A percentile compares a stretch with the other conserved stretches of the same genome.
Evolutionary conservation across 2,888 invertebrate species (phyloP).

Genomic region (Rotaria sp.): DNA sequence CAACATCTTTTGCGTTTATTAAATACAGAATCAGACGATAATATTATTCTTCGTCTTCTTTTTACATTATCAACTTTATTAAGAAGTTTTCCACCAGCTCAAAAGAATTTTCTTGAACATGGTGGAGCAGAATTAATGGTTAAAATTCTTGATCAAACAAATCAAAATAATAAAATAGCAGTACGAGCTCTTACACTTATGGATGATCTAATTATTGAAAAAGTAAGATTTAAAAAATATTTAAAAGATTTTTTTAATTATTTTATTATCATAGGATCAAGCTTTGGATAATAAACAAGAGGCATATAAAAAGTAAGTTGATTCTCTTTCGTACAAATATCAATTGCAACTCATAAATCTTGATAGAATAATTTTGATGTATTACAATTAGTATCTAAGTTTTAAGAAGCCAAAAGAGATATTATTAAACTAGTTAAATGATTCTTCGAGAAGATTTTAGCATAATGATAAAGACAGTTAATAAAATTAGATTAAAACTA

Average conservation of each 20-base stretch:
- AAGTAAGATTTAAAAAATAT: slow-evolving; percentile 43
- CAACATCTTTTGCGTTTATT: slow-evolving; percentile 63
- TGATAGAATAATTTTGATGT: too few relatives aligned
- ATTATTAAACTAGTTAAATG: too few relatives aligned
- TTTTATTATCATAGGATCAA: neutral
- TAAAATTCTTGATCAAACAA: slow-evolving; percentile 57
- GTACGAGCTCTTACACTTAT: slow-evolving; percentile 52
- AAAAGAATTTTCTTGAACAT: slow-evolving; percentile 63
- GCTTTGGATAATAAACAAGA: neutral
- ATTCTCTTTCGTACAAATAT: too few relatives aligned
- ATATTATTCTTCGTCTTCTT: slow-evolving; percentile 52
- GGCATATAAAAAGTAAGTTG: neutral
- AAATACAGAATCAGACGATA: slow-evolving; percentile 55
- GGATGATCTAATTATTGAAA: slow-evolving; percentile 52
- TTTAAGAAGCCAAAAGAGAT: too few relatives aligned
- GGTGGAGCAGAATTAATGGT: slow-evolving; percentile 64
- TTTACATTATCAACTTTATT: slow-evolving; percentile 67
- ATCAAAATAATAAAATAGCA: slow-evolving; percentile 45
- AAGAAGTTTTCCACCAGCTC: slow-evolving; percentile 68
- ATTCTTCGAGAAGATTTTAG: too few relatives aligned
- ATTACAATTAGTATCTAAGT: too few relatives aligned
- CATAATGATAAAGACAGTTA: too few relatives aligned
- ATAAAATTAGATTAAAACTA: too few relatives aligned
- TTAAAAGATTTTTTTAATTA: too few relatives aligned
- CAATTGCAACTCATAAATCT: too few relatives aligned